Evolutionary conservation across 1,140 invertebrate species (phyloP).

Genomic region (Hermetia illucens): DNA sequence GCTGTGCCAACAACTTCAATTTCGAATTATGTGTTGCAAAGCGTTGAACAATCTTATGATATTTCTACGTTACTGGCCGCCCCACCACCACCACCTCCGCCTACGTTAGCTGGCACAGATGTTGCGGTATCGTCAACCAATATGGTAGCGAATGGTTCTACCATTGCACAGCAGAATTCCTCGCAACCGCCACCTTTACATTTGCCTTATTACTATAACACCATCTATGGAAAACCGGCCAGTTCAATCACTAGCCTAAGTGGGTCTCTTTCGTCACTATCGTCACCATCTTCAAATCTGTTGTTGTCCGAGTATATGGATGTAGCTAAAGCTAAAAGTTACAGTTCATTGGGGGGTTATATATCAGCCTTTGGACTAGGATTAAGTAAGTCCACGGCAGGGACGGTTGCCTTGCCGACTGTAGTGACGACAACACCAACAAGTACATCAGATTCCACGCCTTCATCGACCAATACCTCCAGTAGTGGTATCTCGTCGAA

Average conservation of each 20-base stretch:
- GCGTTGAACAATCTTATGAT: neutral
- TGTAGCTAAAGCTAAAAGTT: slow-evolving; percentile 10
- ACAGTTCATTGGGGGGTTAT: slow-evolving; percentile 8
- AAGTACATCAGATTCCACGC: neutral
- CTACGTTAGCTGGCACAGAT: neutral
- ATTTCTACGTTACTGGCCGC: neutral
- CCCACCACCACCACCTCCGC: neutral
- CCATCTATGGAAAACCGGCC: slow-evolving; percentile 24
- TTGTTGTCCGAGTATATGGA: slow-evolving; percentile 8
- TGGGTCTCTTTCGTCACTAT: neutral
- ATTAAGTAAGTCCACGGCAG: too few species aligned
- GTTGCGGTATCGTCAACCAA: slow-evolving; percentile 1
- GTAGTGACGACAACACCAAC: neutral
- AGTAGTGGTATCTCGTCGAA: slow-evolving; percentile 8
- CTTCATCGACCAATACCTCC: slow-evolving; percentile 1
- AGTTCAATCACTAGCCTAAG: neutral
- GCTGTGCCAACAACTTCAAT: neutral
- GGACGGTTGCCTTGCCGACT: too few species aligned
- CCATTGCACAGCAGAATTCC: too few species aligned
- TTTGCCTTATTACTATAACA: slow-evolving; percentile 23
- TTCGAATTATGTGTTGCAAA: neutral
- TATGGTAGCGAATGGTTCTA: neutral
- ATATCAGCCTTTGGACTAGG: slow-evolving; percentile 3
- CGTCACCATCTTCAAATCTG: neutral
- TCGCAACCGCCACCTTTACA: too few species aligned